Conservation (phyloP, 2,797 vertebrate genomes). For the Scolopax bukidnonensis region DNA sequence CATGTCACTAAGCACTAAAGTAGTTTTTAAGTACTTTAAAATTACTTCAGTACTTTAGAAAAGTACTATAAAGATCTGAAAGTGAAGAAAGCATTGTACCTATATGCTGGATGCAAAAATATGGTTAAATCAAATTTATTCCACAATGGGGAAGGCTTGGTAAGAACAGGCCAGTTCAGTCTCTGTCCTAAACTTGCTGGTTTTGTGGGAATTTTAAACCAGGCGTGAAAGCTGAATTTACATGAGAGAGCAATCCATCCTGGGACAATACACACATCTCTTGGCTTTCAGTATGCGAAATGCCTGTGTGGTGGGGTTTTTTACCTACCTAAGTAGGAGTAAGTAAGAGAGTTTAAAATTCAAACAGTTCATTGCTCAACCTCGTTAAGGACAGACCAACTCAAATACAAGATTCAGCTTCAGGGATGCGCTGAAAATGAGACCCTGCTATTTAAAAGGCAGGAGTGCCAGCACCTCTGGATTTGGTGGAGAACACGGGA, state of each 20-base stretch:
- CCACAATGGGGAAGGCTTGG: neutral
- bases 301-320: neutral
- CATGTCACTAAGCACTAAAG: no score
- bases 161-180: neutral
- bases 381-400: neutral
- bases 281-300: neutral
- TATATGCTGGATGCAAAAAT: neutral
- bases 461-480: neutral
- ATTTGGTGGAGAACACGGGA: accelerated
- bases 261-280: neutral
- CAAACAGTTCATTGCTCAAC: neutral
- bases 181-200: neutral
- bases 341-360: neutral
- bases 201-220: neutral
- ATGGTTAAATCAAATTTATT: neutral
- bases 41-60: no score
- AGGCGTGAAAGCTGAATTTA: neutral
- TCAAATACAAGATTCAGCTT: neutral
- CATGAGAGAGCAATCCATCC: neutral
- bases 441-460: neutral
- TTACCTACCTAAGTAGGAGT: neutral
- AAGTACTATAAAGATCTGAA: neutral
- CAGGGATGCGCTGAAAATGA: neutral
- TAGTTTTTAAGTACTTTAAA: no score
- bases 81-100: neutral